These are phyloP conservation scores for Poicephalus meyeri DNA, from an alignment of 2,113 vertebrate species.

Conservation along the genomic window DNA sequence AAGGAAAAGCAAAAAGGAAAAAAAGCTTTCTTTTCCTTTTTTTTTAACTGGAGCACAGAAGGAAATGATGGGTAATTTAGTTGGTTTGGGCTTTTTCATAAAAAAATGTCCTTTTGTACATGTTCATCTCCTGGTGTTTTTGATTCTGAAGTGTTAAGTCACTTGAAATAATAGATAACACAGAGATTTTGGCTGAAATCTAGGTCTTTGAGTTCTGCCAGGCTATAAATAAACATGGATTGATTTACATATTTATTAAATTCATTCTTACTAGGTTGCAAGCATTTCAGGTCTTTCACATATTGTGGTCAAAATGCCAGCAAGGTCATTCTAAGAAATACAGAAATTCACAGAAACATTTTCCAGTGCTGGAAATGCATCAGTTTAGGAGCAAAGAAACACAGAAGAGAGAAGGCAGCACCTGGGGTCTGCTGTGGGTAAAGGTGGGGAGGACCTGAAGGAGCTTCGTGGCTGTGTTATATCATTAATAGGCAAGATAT, in stretches of 20 bases:
- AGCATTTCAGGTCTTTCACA: not conserved
- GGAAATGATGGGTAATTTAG: not conserved
- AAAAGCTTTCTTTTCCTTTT: not conserved
- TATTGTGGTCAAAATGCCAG: conserved; percentile 3
- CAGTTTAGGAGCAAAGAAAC: not conserved
- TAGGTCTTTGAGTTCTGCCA: conserved; percentile 36
- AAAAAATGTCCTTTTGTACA: not conserved
- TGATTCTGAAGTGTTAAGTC: conserved; percentile 33
- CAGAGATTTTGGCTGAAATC: conserved; percentile 33
- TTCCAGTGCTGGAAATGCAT: not conserved
- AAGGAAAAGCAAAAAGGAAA: not conserved
- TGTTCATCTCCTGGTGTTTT: not conserved
- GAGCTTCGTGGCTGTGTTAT: not conserved
- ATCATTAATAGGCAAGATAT: not conserved
- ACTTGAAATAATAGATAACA: conserved; percentile 40
- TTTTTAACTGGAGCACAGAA: not conserved
- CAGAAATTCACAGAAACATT: not conserved
- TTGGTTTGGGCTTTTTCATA: not conserved
- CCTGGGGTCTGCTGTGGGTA: not conserved
- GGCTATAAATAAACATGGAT: conserved; percentile 66
- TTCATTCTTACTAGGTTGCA: conserved; percentile 32
- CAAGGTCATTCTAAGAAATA: conserved; percentile 47
- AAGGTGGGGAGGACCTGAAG: not conserved
- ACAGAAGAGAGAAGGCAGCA: not conserved
- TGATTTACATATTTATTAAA: conserved; percentile 72